Evolutionary conservation across 2,113 vertebrate genomes (phyloP).

Genomic region (Rhinolophus sinicus): DNA sequence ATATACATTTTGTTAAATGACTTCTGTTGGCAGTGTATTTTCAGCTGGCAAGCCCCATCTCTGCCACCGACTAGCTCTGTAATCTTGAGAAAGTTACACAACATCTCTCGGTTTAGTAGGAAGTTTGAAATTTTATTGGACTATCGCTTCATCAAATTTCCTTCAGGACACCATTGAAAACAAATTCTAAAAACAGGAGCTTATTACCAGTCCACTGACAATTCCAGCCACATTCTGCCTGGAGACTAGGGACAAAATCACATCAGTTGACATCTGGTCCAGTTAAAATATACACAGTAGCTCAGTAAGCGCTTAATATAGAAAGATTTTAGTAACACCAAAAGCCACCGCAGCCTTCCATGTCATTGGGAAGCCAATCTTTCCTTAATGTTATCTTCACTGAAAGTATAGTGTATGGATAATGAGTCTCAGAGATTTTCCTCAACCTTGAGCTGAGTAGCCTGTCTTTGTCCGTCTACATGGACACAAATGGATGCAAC

Average conservation of each 20-base stretch:
- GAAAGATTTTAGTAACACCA: not conserved
- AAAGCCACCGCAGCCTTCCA: not conserved
- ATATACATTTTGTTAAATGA: slow-evolving; percentile 35
- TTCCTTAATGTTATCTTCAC: not conserved
- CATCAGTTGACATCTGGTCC: not conserved
- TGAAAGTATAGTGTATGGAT: not conserved
- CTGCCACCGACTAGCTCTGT: not conserved
- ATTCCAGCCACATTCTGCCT: not conserved
- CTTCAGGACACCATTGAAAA: not conserved
- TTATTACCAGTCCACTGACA: not conserved
- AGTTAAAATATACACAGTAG: not conserved
- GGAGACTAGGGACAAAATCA: not conserved
- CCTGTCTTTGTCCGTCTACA: not conserved
- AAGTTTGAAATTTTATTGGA: not conserved
- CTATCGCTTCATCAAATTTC: not conserved
- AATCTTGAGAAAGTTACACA: slow-evolving; percentile 44
- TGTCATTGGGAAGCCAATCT: slow-evolving; percentile 4
- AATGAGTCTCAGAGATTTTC: not conserved
- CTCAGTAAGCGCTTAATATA: not conserved
- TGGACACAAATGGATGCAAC: not conserved
- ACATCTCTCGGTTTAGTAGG: not conserved
- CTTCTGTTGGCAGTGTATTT: slow-evolving; percentile 11
- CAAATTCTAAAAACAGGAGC: not conserved
- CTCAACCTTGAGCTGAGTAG: not conserved
- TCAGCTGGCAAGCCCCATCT: not conserved